These are phyloP conservation scores for Dryobota labecula DNA, from an alignment of 2,888 invertebrate genomes.

Conservation along the genomic window DNA sequence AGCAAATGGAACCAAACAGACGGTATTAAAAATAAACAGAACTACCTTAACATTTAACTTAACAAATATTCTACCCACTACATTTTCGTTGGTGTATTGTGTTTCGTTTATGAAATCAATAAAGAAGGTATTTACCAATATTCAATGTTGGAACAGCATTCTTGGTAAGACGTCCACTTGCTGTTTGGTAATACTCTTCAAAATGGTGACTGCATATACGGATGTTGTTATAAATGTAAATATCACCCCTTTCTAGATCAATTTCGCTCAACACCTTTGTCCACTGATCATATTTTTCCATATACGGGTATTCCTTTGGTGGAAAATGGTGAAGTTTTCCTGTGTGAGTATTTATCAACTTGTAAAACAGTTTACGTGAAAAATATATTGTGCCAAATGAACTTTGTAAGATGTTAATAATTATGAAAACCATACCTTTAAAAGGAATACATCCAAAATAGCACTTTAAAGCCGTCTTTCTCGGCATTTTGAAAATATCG, in stretches of 20 bases:
- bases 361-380: background rate
- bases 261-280: background rate
- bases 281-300: background rate
- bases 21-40: no score
- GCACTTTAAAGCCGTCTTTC: background rate
- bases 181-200: background rate
- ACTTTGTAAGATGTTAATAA: background rate
- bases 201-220: background rate
- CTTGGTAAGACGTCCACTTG: conserved; percentile 9
- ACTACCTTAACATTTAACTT: no score
- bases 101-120: background rate
- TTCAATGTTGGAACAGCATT: conserved; percentile 17
- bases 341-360: background rate
- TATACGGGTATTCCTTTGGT: background rate
- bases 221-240: conserved; percentile 3
- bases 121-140: conserved; percentile 7
- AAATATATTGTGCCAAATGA: background rate
- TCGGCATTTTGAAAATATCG: background rate
- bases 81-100: no score
- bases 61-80: no score
- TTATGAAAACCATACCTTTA: background rate
- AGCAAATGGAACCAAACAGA: no score
- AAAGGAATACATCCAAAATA: conserved; percentile 5
- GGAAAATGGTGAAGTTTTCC: conserved; percentile 1
- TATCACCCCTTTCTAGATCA: background rate